These are phyloP conservation scores for Clistopyga incitator DNA, from an alignment of 2,888 invertebrate genomes.

Conservation along the genomic window DNA sequence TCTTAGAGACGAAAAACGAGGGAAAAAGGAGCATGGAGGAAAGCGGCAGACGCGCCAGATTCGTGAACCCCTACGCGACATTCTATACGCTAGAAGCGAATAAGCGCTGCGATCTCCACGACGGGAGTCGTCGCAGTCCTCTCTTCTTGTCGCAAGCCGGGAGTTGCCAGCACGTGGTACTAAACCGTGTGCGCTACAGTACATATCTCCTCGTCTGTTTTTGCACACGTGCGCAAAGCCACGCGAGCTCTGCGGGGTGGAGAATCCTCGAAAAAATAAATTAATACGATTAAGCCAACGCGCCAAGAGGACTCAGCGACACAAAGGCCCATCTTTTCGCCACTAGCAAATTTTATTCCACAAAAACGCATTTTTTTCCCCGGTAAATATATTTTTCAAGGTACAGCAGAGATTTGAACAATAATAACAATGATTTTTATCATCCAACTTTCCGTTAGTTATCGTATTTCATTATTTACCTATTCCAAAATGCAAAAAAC, in stretches of 20 bases:
- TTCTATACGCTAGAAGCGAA: slow-evolving; percentile 8
- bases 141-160: slow-evolving; percentile 61
- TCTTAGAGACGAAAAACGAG: slow-evolving; percentile 21
- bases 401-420: no score
- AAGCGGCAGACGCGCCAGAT: slow-evolving; percentile 61
- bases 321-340: no score
- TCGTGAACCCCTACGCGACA: slow-evolving; percentile 53
- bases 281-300: slow-evolving; percentile 4
- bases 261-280: slow-evolving; percentile 6
- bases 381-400: no score
- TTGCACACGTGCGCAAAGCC: slow-evolving; percentile 51
- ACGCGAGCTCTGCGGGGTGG: slow-evolving; percentile 36
- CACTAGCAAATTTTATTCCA: no score
- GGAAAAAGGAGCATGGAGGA: slow-evolving; percentile 40
- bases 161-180: slow-evolving; percentile 64
- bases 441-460: no score
- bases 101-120: slow-evolving; percentile 27
- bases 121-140: slow-evolving; percentile 51
- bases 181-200: slow-evolving; percentile 1
- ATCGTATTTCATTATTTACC: no score
- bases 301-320: neutral
- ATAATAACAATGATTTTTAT: no score
- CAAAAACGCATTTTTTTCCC: no score
- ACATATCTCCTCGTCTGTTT: neutral
- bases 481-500: no score